These are phyloP conservation scores for Oreochromis grahami DNA, from an alignment of 2,797 vertebrate genomes.

Conservation along the genomic window DNA sequence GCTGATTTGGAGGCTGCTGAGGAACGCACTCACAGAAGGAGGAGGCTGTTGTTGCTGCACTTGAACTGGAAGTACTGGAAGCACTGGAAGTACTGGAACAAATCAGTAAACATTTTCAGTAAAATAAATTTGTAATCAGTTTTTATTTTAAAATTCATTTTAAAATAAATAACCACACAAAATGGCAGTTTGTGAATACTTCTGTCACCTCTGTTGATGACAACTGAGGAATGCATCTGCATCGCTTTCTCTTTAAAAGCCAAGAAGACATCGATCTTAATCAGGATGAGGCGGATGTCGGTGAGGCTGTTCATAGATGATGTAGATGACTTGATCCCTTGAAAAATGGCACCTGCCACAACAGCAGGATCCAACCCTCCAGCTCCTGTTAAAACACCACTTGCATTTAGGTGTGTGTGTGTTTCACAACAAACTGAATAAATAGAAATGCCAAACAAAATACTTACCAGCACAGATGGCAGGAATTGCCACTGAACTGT, in stretches of 20 bases:
- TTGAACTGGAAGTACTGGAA: neutral
- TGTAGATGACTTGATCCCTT: constrained; percentile 16
- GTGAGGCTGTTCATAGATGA: neutral
- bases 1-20: neutral
- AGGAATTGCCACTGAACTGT: constrained; percentile 58
- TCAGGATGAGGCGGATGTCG: constrained; percentile 48
- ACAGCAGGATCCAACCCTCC: constrained; percentile 27
- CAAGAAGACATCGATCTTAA: constrained; percentile 52
- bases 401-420: neutral
- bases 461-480: neutral
- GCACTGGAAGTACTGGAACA: neutral
- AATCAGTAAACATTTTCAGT: neutral
- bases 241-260: constrained; percentile 44
- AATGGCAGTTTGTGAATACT: rapidly evolving
- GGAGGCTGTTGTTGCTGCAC: neutral
- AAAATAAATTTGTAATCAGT: neutral
- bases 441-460: neutral
- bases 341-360: constrained; percentile 57
- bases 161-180: too few species aligned
- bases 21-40: neutral
- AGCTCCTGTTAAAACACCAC: constrained; percentile 9
- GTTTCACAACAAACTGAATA: rapidly evolving
- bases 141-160: too few species aligned
- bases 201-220: constrained; percentile 25
- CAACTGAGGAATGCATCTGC: constrained; percentile 2